These are phyloP conservation scores for Zingel zingel DNA, from an alignment of 2,113 vertebrate genomes.

Conservation along the genomic window DNA sequence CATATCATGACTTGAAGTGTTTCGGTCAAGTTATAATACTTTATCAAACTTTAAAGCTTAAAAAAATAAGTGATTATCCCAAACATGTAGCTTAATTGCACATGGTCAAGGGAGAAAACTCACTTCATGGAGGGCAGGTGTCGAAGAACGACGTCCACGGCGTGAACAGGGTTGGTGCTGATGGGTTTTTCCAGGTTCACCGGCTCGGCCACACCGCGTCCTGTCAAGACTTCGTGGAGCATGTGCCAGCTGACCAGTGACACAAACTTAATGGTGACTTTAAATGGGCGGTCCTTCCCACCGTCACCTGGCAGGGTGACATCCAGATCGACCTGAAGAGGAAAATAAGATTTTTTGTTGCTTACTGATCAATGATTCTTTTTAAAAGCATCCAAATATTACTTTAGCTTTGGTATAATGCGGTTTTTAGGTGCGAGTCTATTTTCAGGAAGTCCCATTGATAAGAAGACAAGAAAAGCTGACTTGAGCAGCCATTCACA, in stretches of 20 bases:
- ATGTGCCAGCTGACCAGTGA: constrained; percentile 97
- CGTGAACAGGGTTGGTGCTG: constrained; percentile 98
- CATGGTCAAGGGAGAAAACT: constrained; percentile 51
- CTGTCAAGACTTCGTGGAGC: constrained; percentile 95
- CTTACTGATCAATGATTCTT: background rate
- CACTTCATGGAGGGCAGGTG: constrained; percentile 99
- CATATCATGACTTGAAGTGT: too few species aligned
- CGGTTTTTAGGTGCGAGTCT: background rate
- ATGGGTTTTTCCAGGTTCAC: constrained; percentile 96
- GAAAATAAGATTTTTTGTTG: background rate
- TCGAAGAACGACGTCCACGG: constrained; percentile 96
- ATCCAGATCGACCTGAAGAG: constrained; percentile 93
- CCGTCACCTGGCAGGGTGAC: constrained; percentile 97
- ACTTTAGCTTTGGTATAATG: background rate
- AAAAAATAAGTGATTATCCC: too few species aligned
- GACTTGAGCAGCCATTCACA: background rate
- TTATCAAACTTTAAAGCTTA: too few species aligned
- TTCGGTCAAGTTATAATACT: too few species aligned
- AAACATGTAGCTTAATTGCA: background rate
- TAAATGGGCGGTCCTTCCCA: constrained; percentile 97
- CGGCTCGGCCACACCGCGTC: constrained; percentile 88
- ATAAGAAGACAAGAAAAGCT: background rate
- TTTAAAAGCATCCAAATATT: background rate
- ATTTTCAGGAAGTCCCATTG: background rate
- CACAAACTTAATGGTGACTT: constrained; percentile 95